These are phyloP conservation scores for Zosterops borbonicus DNA, from an alignment of 2,113 vertebrate species.

Conservation along the genomic window DNA sequence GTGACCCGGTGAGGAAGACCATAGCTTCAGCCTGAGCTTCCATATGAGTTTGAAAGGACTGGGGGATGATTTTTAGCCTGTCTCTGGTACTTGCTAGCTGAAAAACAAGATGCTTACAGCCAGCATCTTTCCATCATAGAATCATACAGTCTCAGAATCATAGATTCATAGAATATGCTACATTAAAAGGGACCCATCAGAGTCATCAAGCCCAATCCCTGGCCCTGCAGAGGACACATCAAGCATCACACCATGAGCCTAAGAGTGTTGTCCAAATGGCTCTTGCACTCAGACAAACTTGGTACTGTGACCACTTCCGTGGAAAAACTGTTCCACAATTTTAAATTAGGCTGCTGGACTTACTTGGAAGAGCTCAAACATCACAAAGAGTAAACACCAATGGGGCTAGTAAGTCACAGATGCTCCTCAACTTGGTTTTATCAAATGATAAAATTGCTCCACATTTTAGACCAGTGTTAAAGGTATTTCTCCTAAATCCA, in stretches of 20 bases:
- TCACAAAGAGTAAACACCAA: background rate
- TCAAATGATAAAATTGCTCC: slow-evolving; percentile 1
- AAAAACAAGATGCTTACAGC: background rate
- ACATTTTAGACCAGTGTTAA: background rate
- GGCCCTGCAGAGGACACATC: accelerated
- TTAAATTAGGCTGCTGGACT: background rate
- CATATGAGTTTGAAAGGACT: background rate
- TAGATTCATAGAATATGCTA: background rate
- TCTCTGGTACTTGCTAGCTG: background rate
- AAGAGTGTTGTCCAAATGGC: background rate
- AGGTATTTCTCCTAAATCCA: background rate
- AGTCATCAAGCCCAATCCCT: background rate
- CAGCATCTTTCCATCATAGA: background rate
- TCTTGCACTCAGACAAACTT: background rate
- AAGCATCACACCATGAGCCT: background rate
- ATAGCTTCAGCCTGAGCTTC: background rate
- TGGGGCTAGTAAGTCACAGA: background rate
- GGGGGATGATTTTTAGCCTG: background rate
- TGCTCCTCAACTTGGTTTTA: background rate
- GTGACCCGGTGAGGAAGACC: background rate
- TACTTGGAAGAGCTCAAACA: background rate
- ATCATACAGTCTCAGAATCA: too few species aligned
- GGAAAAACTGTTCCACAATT: background rate
- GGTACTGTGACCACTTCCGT: background rate
- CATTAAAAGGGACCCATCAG: background rate